These are phyloP conservation scores for Python bivittatus DNA, from an alignment of 2,113 vertebrate species.

Conservation along the genomic window DNA sequence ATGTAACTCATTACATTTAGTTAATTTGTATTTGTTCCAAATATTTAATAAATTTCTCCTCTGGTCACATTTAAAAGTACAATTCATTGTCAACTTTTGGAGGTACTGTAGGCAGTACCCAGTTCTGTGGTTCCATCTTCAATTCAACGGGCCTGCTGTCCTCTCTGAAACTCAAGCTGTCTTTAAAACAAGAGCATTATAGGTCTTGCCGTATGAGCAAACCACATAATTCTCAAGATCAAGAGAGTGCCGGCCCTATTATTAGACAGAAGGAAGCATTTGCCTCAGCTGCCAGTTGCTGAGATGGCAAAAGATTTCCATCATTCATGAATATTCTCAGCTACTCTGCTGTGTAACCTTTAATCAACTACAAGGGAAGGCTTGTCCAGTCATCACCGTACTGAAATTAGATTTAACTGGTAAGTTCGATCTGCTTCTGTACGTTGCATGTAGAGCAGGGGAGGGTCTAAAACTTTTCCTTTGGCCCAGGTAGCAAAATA, in stretches of 20 bases:
- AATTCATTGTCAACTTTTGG: background rate
- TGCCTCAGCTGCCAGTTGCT: background rate
- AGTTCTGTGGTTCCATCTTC: background rate
- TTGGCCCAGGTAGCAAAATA: background rate
- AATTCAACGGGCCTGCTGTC: background rate
- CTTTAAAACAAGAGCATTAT: background rate
- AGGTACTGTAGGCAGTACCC: background rate
- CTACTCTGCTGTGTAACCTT: background rate
- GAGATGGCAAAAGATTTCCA: background rate
- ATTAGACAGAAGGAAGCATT: background rate
- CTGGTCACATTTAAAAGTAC: background rate
- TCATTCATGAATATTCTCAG: background rate
- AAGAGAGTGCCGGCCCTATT: background rate
- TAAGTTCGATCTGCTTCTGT: background rate
- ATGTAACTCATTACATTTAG: background rate
- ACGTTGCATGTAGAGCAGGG: background rate
- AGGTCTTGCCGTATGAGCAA: background rate
- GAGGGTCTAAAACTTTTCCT: background rate
- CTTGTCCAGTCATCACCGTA: background rate
- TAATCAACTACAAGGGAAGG: background rate
- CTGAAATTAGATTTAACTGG: background rate
- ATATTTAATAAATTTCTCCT: background rate
- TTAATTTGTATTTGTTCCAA: background rate
- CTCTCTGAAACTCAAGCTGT: background rate
- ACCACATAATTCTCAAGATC: background rate